Base-by-base conservation (phyloP, 92 coral and sea anemone genomes). In the Zoanthus solanderi region DNA sequence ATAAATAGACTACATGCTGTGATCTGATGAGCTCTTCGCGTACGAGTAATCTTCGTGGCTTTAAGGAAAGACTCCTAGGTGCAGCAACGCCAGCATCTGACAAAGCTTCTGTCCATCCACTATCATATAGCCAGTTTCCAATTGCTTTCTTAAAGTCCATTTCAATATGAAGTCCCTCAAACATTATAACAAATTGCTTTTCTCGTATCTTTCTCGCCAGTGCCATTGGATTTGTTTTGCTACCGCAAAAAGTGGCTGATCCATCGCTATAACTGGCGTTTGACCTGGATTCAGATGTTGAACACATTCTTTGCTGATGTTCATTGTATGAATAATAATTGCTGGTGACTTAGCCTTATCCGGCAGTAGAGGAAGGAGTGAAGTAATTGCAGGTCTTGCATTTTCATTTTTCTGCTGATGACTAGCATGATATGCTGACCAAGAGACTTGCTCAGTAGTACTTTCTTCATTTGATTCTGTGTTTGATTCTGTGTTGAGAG, bases 61-160 rank as follows among this genome's bases (percentile, higher is more conserved):
- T 82, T 83, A 18, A 83, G 87, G 18, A 83, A 65, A 23, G 68
- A 42, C 60, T 79, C 68, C 71, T 72, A 79, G 84, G 28, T 11
- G 84, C n/a, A 47, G 84, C 71, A 46, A 56, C 84, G 44, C 60
- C 84, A 42, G 84, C 84, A n/a, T 79, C 84, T 63, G 84, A 45
- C 2, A 79, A 67, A 32, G 60, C 45, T 63, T 63, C 65, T 48
- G 72, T 57, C 84, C 84, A 79, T 42, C 84, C 84, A 68, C 84
- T 79, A 57, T 67, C 84, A 23, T 12, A 31, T n/a, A 79, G 84
- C 29, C 56, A 42, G 31, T 79, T 42, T 32, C 84, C 72, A 79
- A 79, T 80, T 67, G 85, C 63, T 11, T 15, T 15, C 85, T 14
- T 23, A 4, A n/a, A 9, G 14, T 67, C 44, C 74, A 80, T 58